Conservation (phyloP, 2,888 invertebrate genomes). For the Eucera pruinosa region DNA sequence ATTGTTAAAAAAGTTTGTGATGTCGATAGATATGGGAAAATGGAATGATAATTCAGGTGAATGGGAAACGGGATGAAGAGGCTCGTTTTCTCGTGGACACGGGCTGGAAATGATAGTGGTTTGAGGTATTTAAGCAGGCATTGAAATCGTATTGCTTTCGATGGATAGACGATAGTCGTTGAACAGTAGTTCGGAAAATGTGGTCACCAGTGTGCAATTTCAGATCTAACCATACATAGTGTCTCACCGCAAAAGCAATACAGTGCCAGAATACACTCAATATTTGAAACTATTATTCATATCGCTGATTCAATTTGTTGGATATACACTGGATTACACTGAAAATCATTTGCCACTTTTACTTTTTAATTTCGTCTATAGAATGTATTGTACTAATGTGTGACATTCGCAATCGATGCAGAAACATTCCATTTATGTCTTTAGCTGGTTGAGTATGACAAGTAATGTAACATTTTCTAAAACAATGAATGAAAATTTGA, state of each 20-base stretch:
- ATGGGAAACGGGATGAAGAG: not conserved
- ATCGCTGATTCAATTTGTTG: not conserved
- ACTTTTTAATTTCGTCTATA: too few species aligned
- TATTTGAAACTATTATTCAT: constrained; percentile 26
- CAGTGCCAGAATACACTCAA: constrained; percentile 6
- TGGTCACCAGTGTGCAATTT: constrained; percentile 44
- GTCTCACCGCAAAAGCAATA: constrained; percentile 9
- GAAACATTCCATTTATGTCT: too few species aligned
- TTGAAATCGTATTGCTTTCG: constrained; percentile 53
- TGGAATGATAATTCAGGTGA: not conserved
- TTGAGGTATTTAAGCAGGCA: constrained; percentile 46
- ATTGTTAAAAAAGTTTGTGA: too few species aligned
- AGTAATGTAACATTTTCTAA: too few species aligned
- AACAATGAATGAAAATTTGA: too few species aligned
- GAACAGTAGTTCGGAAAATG: constrained; percentile 39
- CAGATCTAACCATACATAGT: constrained; percentile 8
- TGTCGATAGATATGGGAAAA: too few species aligned
- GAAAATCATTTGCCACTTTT: too few species aligned
- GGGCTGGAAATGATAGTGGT: constrained; percentile 31
- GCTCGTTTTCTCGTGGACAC: not conserved
- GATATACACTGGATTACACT: not conserved
- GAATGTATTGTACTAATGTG: too few species aligned
- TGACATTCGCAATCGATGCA: too few species aligned
- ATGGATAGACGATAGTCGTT: constrained; percentile 39
- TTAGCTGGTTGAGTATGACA: too few species aligned